Percentiles rank a stretch among this genome's conserved stretches.
Evolutionary conservation across 2,888 invertebrate genomes (phyloP).

Genomic region (Pinctada fucata): DNA sequence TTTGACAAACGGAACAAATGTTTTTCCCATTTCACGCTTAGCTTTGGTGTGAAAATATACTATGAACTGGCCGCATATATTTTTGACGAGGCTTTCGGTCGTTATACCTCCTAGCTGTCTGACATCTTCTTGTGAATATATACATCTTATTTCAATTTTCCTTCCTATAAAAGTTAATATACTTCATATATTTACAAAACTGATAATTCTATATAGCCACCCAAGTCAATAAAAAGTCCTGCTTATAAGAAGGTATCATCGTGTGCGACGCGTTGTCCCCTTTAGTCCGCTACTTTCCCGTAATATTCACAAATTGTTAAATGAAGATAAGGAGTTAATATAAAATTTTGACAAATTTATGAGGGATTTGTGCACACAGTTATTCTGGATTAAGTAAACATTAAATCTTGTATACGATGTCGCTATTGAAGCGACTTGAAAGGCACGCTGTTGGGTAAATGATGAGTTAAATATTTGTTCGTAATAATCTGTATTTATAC

Average conservation of each 20-base stretch:
- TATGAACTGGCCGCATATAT: too few species aligned
- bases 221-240: too few species aligned
- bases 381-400: slow-evolving; percentile 33
- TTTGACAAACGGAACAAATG: slow-evolving; percentile 20
- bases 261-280: neutral
- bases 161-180: too few species aligned
- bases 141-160: too few species aligned
- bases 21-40: neutral
- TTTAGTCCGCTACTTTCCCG: slow-evolving; percentile 15
- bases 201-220: too few species aligned
- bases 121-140: too few species aligned
- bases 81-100: too few species aligned
- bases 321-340: slow-evolving; percentile 32
- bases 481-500: slow-evolving; percentile 32
- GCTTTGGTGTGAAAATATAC: neutral
- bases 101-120: too few species aligned
- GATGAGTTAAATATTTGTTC: slow-evolving; percentile 39
- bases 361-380: slow-evolving; percentile 41
- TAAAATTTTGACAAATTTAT: slow-evolving; percentile 45
- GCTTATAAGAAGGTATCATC: neutral
- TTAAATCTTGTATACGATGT: slow-evolving; percentile 13
- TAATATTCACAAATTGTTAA: slow-evolving; percentile 22
- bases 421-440: slow-evolving; percentile 25
- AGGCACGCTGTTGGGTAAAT: slow-evolving; percentile 19
- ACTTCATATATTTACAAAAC: too few species aligned